phyloP scores from a whole-genome alignment of 2,888 invertebrate species.

The Patella caerulea region DNA sequence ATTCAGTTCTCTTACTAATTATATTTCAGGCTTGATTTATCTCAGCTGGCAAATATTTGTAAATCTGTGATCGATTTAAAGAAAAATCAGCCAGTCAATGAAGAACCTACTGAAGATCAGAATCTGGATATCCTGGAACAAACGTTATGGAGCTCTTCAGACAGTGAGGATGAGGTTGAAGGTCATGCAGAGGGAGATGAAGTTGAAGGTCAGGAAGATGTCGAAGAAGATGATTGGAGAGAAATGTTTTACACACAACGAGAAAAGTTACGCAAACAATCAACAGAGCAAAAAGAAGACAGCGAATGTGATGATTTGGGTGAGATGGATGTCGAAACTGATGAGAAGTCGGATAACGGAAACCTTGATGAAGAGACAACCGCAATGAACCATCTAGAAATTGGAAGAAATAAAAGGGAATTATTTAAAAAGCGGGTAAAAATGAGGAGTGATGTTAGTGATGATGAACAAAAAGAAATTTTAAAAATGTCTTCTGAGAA shows the following conservation, averaged over 20 bases:
- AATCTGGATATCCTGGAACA: constrained; percentile 18
- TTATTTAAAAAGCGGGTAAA: not conserved
- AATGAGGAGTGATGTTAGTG: not conserved
- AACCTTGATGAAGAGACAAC: constrained; percentile 14
- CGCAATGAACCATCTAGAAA: too few relatives aligned
- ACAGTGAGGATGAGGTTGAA: constrained; percentile 10
- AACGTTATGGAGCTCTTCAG: constrained; percentile 5
- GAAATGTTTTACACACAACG: constrained; percentile 41
- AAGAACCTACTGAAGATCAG: not conserved
- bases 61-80: constrained; percentile 21
- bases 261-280: constrained; percentile 16
- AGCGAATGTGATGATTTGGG: not conserved
- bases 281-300: constrained; percentile 14
- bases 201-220: constrained; percentile 1
- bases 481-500: constrained; percentile 4
- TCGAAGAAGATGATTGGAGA: constrained; percentile 35
- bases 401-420: not conserved
- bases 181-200: constrained; percentile 15
- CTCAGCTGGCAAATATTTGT: constrained; percentile 32
- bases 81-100: not conserved
- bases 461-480: not conserved
- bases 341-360: constrained; percentile 10
- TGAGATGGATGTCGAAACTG: constrained; percentile 17
- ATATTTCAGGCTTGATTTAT: constrained; percentile 32
- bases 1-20: not conserved